Percentiles rank a stretch among this genome's conserved stretches.
Conservation (phyloP, 2,888 invertebrate genomes). For the Lasius platythorax region DNA sequence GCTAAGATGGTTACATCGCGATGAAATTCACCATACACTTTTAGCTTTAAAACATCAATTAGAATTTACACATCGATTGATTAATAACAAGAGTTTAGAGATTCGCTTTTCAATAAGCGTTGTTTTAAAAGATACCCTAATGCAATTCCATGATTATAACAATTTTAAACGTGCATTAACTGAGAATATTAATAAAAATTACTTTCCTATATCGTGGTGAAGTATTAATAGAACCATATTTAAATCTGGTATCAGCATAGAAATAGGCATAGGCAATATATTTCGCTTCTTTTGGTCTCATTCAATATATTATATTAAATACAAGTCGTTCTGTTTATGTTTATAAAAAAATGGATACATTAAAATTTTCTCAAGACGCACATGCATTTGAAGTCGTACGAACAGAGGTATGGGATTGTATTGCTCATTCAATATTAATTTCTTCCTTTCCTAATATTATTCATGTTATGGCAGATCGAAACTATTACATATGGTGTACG, state of each 20-base stretch:
- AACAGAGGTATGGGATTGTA: not conserved
- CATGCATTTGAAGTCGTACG: conserved; percentile 14
- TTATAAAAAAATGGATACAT: not conserved
- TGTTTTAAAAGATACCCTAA: not conserved
- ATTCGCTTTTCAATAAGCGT: not conserved
- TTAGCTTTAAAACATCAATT: not conserved
- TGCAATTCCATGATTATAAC: not conserved
- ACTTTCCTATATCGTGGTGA: not conserved
- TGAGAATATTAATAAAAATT: too few relatives aligned
- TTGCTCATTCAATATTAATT: conserved; percentile 4
- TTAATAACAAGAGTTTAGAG: not conserved
- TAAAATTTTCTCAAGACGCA: not conserved
- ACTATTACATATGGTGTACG: not conserved
- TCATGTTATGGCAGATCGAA: conserved; percentile 16
- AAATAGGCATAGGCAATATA: not conserved
- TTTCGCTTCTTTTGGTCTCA: not conserved
- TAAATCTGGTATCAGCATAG: not conserved
- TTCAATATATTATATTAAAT: not conserved
- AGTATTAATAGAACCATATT: not conserved
- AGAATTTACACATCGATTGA: not conserved
- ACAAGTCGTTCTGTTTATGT: not conserved
- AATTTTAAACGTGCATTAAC: too few relatives aligned
- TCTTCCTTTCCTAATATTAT: conserved; percentile 4
- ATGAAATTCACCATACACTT: not conserved
- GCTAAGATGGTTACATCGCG: conserved; percentile 11